Base-by-base conservation (phyloP, 2,888 invertebrate species). In the Hoplodrina blanda region DNA sequence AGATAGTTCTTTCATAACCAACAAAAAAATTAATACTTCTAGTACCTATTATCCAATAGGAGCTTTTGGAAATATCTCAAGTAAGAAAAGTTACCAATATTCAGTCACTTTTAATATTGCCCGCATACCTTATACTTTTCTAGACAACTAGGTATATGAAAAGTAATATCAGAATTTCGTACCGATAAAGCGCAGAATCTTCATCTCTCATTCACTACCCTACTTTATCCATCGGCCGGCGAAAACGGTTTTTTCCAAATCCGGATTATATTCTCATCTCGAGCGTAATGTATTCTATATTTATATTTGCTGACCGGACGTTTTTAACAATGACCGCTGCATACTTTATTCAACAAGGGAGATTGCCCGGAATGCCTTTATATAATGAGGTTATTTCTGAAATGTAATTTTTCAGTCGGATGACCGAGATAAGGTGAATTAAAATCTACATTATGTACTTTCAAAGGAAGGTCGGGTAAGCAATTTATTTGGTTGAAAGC, bases 241-340 rank as follows among this genome's bases (percentile, higher is more conserved):
- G 83, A 90, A 91, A 91, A 86, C 88, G 87, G 73, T 86, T 87
- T 88, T 73, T 88, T 88, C 89, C 87, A 92, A 92, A 93, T 91
- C 93, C 91, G 91, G 93, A 94, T 95, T 93, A 95, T 90, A 88
- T 89, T 90, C 91, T 92, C 92, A 92, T 94, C 90, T 91, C 88
- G 80, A 71, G 78, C 81, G 81, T 91, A 94, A 93, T 92, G 88
- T 94, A 93, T 94, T 94, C 91, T 89, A 89, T 92, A 93, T 92
- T 93, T 93, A 92, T 93, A 88, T 88, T 88, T 80, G 91, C 93
- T 94, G 94, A 93, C 94, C 93, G 92, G 88, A 91, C 90, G 84
- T 92, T 91, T 88, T 89, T 88, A 86, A 93, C 93, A 94, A 94
- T 93, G 90, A 89, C 89, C 90, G 76, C 71, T 84, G 81, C 52